Evolutionary conservation across 2,888 invertebrate genomes (phyloP).

Genomic region (Steromphala cineraria): DNA sequence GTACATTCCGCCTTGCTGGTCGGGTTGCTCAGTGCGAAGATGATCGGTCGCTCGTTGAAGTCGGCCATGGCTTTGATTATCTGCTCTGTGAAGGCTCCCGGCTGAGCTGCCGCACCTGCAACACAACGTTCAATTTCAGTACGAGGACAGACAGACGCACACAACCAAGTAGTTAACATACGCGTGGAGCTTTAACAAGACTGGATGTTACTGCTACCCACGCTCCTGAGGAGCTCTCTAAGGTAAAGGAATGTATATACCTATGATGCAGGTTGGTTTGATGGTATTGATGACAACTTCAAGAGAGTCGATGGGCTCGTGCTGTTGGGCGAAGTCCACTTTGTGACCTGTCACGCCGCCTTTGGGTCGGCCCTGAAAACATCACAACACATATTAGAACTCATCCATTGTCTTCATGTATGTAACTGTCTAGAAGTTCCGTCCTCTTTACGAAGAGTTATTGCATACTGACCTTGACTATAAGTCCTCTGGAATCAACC

Average conservation of each 20-base stretch:
- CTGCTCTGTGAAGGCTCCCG: slow-evolving; percentile 92
- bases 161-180: neutral
- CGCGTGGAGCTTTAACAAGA: neutral
- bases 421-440: neutral
- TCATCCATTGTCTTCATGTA: neutral
- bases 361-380: slow-evolving; percentile 82
- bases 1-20: slow-evolving; percentile 99
- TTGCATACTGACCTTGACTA: slow-evolving; percentile 80
- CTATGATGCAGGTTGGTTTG: slow-evolving; percentile 94
- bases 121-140: neutral
- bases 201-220: neutral
- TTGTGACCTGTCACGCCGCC: slow-evolving; percentile 82
- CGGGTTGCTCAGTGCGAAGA: slow-evolving; percentile 98
- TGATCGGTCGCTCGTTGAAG: slow-evolving; percentile 89
- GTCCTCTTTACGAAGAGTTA: neutral
- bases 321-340: slow-evolving; percentile 86
- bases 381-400: neutral
- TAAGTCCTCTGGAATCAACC: slow-evolving; percentile 95
- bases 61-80: slow-evolving; percentile 91
- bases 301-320: slow-evolving; percentile 83
- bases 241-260: slow-evolving; percentile 76
- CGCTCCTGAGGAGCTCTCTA: too few relatives aligned
- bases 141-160: too few relatives aligned
- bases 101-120: slow-evolving; percentile 90
- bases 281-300: slow-evolving; percentile 86